Evolutionary conservation across 2,888 invertebrate species (phyloP), one percentile per base, ranked within the genome.

Genomic region (Papilio protenor): DNA sequence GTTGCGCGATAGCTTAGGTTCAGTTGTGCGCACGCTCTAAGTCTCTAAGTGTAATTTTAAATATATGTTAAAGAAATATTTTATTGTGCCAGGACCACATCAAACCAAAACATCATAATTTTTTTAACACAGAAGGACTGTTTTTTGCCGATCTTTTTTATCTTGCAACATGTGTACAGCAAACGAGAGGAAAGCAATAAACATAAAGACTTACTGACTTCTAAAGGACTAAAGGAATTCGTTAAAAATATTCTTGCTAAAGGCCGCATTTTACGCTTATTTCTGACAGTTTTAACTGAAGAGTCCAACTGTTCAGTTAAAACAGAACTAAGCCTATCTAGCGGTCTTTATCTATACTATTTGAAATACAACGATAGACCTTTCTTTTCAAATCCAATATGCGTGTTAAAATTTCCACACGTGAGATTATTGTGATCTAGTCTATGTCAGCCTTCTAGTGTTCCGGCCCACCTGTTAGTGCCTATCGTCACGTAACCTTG

Each of bases 381-480:
- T n/a, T 55, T n/a, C 55, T n/a, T n/a, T 8, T 55, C 6, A 6
- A 5, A 21, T 57, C 33, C 27, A 10, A 21, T 11, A 33, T 33
- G 16, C 14, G 14, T 59, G 27, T 18, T 64, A 61, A 27, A 21
- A 57, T 11, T 57, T 57, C 21, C 8, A 11, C 11, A 21, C 57
- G 21, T 57, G 21, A 57, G 21, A 57, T 21, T 57, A 21, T 64
- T 14, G 5, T 1, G 33, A 64, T 64, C 33, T 64, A 27, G 61
- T 27, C 27, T 27, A 61, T 33, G 18, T 64, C 16, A 64, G 16
- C 27, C 74, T 59, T 47, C 61, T 64, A 64, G 61, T 57, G 21
- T 27, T 33, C 16, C 61, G 33, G 33, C 5, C 27, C 61, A 64
- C 61, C 61, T 64, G 61, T 27, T 64, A 64, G 27, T 64, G 61